Evolutionary conservation across 2,797 vertebrate genomes (phyloP).

Genomic region (Chaenodraco wilsoni): DNA sequence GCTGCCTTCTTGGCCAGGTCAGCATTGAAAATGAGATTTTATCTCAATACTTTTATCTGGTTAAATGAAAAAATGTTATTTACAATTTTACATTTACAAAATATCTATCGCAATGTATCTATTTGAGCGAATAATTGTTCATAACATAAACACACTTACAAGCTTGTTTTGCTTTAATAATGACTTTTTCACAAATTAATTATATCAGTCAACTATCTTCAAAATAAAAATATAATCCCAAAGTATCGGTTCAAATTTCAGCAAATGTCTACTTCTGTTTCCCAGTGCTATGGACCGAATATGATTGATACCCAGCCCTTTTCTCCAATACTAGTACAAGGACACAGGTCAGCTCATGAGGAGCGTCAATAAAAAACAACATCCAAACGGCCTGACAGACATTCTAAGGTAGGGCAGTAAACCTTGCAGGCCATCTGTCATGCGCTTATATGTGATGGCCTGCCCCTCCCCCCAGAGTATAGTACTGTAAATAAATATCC

Average conservation of each 20-base stretch:
- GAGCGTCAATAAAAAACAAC: conserved; percentile 37
- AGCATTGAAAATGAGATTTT: no score
- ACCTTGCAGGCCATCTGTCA: conserved; percentile 73
- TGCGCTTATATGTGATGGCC: conserved; percentile 41
- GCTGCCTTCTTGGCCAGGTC: no score
- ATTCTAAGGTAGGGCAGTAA: conserved; percentile 66
- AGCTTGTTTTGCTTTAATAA: neutral
- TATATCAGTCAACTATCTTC: neutral
- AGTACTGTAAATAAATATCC: conserved; percentile 52
- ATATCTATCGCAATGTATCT: neutral
- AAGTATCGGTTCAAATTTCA: conserved; percentile 1
- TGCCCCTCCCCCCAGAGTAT: conserved; percentile 54
- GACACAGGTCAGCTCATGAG: conserved; percentile 26
- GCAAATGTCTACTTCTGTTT: neutral
- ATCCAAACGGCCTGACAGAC: conserved; percentile 59
- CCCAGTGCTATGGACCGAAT: neutral
- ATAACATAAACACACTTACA: neutral
- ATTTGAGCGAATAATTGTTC: neutral
- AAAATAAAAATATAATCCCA: neutral
- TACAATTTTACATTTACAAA: neutral
- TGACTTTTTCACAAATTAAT: neutral
- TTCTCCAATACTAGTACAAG: conserved; percentile 10
- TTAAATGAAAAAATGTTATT: neutral
- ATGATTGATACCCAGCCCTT: neutral
- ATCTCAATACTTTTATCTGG: no score